Conservation (phyloP, 2,888 invertebrate genomes). For the Stenodema calcarata region DNA sequence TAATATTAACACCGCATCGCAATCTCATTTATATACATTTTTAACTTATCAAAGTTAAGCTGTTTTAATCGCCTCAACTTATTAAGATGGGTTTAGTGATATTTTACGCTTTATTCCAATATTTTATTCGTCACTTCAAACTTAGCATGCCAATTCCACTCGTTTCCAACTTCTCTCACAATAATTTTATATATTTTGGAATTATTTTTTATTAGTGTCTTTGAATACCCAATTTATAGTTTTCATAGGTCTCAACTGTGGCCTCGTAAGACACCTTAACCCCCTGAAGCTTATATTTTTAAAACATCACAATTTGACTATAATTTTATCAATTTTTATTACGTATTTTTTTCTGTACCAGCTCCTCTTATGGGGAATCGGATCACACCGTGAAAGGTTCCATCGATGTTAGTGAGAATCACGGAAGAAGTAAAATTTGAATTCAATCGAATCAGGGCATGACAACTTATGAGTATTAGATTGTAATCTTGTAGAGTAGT, state of each 20-base stretch:
- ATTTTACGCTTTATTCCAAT: slow-evolving; percentile 34
- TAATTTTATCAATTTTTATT: neutral
- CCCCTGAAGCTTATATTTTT: neutral
- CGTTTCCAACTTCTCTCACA: neutral
- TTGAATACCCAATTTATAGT: neutral
- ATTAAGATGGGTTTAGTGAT: slow-evolving; percentile 24
- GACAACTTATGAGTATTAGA: neutral
- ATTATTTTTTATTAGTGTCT: neutral
- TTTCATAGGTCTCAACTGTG: neutral
- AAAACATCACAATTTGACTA: neutral
- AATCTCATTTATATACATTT: neutral
- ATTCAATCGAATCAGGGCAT: slow-evolving; percentile 5
- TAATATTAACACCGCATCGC: neutral
- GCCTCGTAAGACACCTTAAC: neutral
- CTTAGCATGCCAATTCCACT: neutral
- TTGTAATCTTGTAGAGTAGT: neutral
- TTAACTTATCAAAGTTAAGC: neutral
- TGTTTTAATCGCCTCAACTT: slow-evolving; percentile 30
- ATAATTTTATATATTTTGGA: neutral
- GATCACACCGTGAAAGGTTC: neutral
- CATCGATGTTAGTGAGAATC: neutral
- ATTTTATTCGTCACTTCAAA: neutral
- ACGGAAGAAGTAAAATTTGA: neutral
- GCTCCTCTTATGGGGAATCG: neutral
- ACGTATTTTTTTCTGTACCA: neutral